phyloP scores from a whole-genome alignment of 2,888 invertebrate species.

The Polietes domitor region DNA sequence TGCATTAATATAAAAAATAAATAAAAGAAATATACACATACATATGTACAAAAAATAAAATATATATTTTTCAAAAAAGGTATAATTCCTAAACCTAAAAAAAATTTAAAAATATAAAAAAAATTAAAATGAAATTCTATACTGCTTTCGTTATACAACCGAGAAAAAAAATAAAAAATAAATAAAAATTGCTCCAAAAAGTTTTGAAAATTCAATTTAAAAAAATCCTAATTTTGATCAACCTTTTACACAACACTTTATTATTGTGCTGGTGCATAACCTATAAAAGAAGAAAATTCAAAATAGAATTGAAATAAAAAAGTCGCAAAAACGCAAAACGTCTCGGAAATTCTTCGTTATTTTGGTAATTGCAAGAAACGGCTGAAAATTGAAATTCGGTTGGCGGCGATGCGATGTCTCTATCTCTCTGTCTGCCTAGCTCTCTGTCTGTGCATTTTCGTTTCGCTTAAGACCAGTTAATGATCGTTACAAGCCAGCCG shows the following conservation, averaged over 20 bases:
- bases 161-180: background rate
- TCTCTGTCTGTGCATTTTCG: slow-evolving; percentile 44
- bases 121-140: slow-evolving; percentile 63
- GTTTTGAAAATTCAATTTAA: slow-evolving; percentile 26
- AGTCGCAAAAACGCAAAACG: background rate
- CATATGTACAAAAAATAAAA: slow-evolving; percentile 33
- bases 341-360: slow-evolving; percentile 8
- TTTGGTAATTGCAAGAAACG: slow-evolving; percentile 59
- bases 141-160: slow-evolving; percentile 42
- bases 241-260: slow-evolving; percentile 66
- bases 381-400: slow-evolving; percentile 7
- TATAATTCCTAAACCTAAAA: background rate
- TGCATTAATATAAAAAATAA: slow-evolving; percentile 35
- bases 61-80: slow-evolving; percentile 27
- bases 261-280: slow-evolving; percentile 55
- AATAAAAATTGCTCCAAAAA: background rate
- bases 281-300: slow-evolving; percentile 47
- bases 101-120: slow-evolving; percentile 36
- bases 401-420: background rate
- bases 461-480: slow-evolving; percentile 30
- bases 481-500: slow-evolving; percentile 13
- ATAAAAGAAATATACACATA: slow-evolving; percentile 15
- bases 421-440: slow-evolving; percentile 4
- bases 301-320: background rate
- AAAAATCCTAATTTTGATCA: slow-evolving; percentile 28